Base-by-base conservation (phyloP, 2,888 invertebrate species). In the Leucania comma region DNA sequence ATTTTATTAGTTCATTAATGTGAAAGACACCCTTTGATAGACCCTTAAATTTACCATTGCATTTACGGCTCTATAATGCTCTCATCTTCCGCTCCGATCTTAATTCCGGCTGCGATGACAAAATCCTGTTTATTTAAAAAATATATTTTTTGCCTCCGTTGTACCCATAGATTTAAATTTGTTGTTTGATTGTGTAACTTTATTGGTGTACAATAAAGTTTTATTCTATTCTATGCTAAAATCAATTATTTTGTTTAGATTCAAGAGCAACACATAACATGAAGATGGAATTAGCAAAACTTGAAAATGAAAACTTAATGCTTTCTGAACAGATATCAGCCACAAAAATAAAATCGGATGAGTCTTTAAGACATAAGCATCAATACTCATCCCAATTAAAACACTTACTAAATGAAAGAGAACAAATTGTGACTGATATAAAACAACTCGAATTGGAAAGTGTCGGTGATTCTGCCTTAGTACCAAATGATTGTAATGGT, bases 241-340 rank as follows among this genome's bases (percentile, higher is more conserved):
- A 35, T 20, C 17, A 5, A 42, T 42, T 5, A 17, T 61, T 60
- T 68, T 80, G 86, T 90, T 66, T 75, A 96, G 96, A 95, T 82
- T 94, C 95, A 1, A 94, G 88, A 86, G 93, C 95, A 70, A 92
- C 93, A n/a, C 95, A 95, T 83, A 93, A 95, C 75, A 94, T 96
- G 88, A 93, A 92, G 88, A 90, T 92, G 81, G 96, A 95, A 82
- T 59, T 95, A 66, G 91, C 90, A 20, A 90, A 91, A 80, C 86
- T 95, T 54, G 88, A 93, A 80, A 89, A 87, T 67, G 86, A 90
- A 62, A 93, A 94, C 64, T 62, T 82, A 12, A 82, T 83, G 68
- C 82, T 94, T 67, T 91, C 92, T 78, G 83, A 91, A 73, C 88
- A 92, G 71, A 70, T 94, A 59, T 92, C 92, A 20, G 59, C 75